A percentile compares a stretch with the other conserved stretches of the same genome.
Conservation (phyloP, 2,888 invertebrate genomes). For the Plutella xylostella region DNA sequence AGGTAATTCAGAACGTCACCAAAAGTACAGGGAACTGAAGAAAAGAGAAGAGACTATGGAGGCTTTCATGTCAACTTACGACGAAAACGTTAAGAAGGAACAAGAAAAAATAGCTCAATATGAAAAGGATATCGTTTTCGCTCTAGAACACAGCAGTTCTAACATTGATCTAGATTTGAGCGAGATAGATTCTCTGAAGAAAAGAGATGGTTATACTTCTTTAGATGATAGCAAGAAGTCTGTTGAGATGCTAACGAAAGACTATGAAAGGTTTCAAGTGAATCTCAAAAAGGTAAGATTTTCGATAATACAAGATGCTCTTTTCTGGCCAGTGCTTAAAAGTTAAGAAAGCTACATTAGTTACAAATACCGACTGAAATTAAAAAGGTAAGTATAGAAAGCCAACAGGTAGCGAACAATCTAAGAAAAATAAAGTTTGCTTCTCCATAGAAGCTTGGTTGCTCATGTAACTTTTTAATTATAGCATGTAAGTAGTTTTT, state of each 20-base stretch:
- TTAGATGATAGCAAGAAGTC: constrained; percentile 61
- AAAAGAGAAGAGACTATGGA: constrained; percentile 87
- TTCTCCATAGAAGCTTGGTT: no score
- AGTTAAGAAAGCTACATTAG: no score
- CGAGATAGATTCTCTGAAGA: constrained; percentile 60
- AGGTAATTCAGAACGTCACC: constrained; percentile 78
- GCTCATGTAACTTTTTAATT: no score
- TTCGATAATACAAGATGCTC: no score
- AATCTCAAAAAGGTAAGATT: constrained; percentile 69
- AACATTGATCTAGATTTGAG: constrained; percentile 73
- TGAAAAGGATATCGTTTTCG: constrained; percentile 73
- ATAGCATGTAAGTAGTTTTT: no score
- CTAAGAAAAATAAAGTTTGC: no score
- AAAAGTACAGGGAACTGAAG: constrained; percentile 83
- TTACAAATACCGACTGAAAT: no score
- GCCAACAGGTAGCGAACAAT: no score
- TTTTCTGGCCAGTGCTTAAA: no score
- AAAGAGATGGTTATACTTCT: constrained; percentile 50
- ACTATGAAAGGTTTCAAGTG: constrained; percentile 71
- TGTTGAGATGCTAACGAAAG: constrained; percentile 46
- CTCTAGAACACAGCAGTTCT: constrained; percentile 75
- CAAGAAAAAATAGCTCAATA: constrained; percentile 70
- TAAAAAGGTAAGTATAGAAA: no score
- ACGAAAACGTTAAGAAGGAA: constrained; percentile 73
- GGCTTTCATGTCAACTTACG: constrained; percentile 75